Percentiles rank a stretch among this genome's conserved stretches.
Evolutionary conservation across 1,140 invertebrate genomes (phyloP).

Genomic region (Drosophila trapezifrons): DNA sequence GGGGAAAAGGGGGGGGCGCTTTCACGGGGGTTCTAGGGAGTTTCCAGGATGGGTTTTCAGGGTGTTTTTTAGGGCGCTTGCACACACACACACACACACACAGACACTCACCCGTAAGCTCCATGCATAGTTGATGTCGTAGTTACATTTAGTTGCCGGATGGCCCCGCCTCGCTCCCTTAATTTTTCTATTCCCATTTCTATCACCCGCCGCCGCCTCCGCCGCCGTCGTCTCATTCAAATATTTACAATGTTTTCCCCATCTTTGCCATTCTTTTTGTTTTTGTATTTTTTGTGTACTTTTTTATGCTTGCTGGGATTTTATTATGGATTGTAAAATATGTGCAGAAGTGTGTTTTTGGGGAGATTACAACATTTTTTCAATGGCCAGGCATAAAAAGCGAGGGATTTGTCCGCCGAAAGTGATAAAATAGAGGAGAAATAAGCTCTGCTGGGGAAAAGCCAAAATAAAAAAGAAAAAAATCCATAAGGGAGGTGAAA

Average conservation of each 20-base stretch:
- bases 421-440: constrained; percentile 49
- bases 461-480: not conserved
- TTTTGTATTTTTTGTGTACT: not conserved
- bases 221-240: constrained; percentile 38
- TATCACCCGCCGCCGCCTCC: constrained; percentile 16
- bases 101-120: constrained; percentile 39
- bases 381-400: constrained; percentile 45
- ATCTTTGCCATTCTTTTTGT: not conserved
- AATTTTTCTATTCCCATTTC: constrained; percentile 29
- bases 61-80: too few relatives aligned
- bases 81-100: not conserved
- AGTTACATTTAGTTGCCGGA: constrained; percentile 50
- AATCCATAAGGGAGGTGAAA: constrained; percentile 8
- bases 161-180: not conserved
- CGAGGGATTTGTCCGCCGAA: constrained; percentile 44
- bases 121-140: constrained; percentile 50
- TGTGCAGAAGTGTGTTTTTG: constrained; percentile 41
- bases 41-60: too few relatives aligned
- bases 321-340: constrained; percentile 52
- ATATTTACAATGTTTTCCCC: constrained; percentile 59
- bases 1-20: not conserved
- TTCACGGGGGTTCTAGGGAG: not conserved
- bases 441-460: constrained; percentile 27
- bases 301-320: constrained; percentile 22
- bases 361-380: constrained; percentile 48